Evolutionary conservation across 1,140 invertebrate genomes (phyloP).

Genomic region (Sweltsa coloradensis): DNA sequence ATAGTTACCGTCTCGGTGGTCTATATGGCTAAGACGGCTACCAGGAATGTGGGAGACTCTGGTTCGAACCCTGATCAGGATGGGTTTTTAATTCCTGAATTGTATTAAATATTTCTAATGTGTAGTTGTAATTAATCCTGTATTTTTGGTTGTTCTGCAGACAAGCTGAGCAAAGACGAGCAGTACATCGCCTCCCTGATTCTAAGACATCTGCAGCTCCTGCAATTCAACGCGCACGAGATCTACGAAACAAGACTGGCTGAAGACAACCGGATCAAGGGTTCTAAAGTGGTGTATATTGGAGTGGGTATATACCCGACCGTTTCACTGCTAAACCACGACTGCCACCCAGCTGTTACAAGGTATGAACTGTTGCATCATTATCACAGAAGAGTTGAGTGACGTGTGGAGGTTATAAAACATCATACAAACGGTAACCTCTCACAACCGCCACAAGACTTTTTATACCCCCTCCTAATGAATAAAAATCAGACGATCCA

Average conservation of each 20-base stretch:
- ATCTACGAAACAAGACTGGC: conserved; percentile 57
- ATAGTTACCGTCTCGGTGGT: too few species aligned
- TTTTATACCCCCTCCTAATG: too few species aligned
- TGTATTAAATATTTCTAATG: too few species aligned
- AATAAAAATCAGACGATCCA: too few species aligned
- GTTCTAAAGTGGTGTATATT: conserved; percentile 44
- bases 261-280: conserved; percentile 36
- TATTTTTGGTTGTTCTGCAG: conserved; percentile 10
- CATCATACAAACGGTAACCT: too few species aligned
- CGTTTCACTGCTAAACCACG: conserved; percentile 76
- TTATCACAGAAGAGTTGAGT: too few species aligned
- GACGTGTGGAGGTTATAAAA: too few species aligned
- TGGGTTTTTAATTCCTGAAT: too few species aligned
- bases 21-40: too few species aligned
- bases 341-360: conserved; percentile 69
- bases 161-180: conserved; percentile 31
- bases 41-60: neutral
- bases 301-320: conserved; percentile 71
- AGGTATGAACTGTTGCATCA: conserved; percentile 45
- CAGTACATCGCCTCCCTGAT: conserved; percentile 34
- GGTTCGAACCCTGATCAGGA: too few species aligned
- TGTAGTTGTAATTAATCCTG: neutral
- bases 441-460: too few species aligned
- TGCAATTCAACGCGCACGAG: conserved; percentile 85
- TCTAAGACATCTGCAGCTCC: conserved; percentile 51